A percentile compares a stretch with the other conserved stretches of the same genome.
These are phyloP conservation scores for Rhagologus leucostigma DNA, from an alignment of 2,113 vertebrate genomes.

Conservation along the genomic window DNA sequence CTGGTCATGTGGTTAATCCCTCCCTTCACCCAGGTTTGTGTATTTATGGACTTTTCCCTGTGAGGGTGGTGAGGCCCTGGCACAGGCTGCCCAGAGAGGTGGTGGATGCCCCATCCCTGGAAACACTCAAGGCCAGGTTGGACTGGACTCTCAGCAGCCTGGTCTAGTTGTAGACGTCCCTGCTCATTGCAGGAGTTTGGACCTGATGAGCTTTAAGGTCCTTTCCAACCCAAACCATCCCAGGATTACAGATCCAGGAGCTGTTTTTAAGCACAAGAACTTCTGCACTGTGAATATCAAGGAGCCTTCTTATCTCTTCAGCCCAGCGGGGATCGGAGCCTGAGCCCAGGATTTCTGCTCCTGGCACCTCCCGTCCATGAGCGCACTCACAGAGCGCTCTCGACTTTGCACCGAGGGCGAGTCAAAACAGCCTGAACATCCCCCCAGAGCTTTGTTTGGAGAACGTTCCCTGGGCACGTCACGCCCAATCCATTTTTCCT, in stretches of 20 bases:
- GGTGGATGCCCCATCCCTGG: not conserved
- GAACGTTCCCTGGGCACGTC: not conserved
- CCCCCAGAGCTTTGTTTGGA: conserved; percentile 8
- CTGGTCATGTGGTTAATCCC: not conserved
- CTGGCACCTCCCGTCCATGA: not conserved
- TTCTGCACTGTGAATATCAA: not conserved
- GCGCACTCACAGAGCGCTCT: not conserved
- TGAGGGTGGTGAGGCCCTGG: not conserved
- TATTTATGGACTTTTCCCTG: not conserved
- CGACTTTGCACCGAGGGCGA: not conserved
- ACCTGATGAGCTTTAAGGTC: not conserved
- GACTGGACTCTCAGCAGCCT: not conserved
- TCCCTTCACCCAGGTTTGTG: not conserved
- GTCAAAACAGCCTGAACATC: not conserved
- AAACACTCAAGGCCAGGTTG: not conserved
- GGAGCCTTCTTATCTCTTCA: not conserved
- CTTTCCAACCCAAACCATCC: not conserved
- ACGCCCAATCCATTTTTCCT: not conserved
- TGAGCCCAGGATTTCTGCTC: not conserved
- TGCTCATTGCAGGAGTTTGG: not conserved
- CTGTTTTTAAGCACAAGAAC: not conserved
- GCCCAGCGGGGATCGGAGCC: not conserved
- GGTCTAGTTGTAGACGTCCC: not conserved
- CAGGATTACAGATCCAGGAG: not conserved
- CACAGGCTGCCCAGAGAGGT: not conserved